These are phyloP conservation scores for Ambastaia sidthimunki DNA, from an alignment of 2,797 vertebrate species.

Conservation along the genomic window DNA sequence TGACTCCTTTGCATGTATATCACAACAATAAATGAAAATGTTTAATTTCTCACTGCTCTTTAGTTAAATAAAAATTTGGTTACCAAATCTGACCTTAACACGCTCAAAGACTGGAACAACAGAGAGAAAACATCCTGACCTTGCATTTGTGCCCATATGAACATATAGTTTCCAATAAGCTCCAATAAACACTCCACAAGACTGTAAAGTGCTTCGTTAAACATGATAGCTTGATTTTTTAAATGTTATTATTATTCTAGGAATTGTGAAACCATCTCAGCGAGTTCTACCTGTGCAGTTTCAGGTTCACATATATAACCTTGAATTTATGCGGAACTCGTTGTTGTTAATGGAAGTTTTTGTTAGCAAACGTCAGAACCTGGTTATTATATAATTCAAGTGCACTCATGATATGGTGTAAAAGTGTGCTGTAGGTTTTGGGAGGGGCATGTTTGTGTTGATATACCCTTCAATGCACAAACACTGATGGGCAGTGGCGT, in stretches of 20 bases:
- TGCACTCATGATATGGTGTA: neutral
- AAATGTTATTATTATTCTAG: too few species aligned
- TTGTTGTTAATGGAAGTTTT: neutral
- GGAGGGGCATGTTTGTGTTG: neutral
- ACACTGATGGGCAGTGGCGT: neutral
- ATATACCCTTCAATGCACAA: neutral
- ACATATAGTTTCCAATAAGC: neutral
- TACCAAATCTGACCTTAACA: slow-evolving; percentile 1
- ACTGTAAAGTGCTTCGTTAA: neutral
- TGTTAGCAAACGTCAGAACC: too few species aligned
- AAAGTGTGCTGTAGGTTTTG: neutral
- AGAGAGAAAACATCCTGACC: neutral
- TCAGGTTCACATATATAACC: neutral
- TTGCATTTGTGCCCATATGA: neutral
- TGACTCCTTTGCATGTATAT: neutral
- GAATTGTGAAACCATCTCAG: too few species aligned
- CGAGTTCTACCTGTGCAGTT: neutral
- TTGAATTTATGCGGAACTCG: neutral
- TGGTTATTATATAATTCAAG: neutral
- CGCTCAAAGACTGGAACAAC: neutral
- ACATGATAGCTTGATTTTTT: too few species aligned
- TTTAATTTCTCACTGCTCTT: neutral
- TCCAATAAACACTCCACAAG: neutral
- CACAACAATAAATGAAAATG: neutral
- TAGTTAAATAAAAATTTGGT: neutral